Evolutionary conservation across 2,888 invertebrate genomes (phyloP).

Genomic region (Lathronympha strigana): DNA sequence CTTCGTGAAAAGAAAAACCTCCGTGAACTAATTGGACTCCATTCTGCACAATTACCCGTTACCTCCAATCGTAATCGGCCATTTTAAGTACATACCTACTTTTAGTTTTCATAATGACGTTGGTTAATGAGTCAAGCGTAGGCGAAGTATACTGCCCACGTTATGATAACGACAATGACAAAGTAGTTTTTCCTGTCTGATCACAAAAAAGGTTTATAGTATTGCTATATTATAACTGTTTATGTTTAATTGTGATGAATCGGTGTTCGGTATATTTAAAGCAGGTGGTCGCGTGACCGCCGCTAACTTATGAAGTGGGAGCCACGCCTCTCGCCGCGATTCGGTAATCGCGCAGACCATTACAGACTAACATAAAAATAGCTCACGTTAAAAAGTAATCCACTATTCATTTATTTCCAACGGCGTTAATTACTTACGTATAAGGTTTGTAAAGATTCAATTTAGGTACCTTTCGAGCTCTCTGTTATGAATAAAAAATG

Average conservation of each 20-base stretch:
- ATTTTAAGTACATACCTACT: background rate
- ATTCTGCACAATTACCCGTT: background rate
- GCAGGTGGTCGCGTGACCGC: conserved; percentile 36
- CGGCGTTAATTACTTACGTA: conserved; percentile 1
- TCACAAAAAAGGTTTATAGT: background rate
- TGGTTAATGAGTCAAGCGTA: background rate
- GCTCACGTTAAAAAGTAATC: conserved; percentile 25
- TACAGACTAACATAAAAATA: conserved; percentile 26
- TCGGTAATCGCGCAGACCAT: conserved; percentile 28
- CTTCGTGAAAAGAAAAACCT: no score
- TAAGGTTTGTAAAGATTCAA: no score
- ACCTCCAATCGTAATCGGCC: background rate
- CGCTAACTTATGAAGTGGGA: conserved; percentile 31
- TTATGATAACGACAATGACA: background rate
- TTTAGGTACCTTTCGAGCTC: no score
- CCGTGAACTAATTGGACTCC: no score
- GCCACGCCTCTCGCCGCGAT: conserved; percentile 36
- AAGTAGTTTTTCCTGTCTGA: background rate
- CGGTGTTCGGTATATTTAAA: conserved; percentile 11
- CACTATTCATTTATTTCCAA: conserved; percentile 20
- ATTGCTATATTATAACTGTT: conserved; percentile 14
- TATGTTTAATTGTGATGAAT: conserved; percentile 34
- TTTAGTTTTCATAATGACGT: background rate
- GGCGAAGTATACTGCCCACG: background rate
- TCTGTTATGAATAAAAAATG: no score